Percentiles rank a stretch among this genome's conserved stretches.
phyloP scores from a whole-genome alignment of 2,797 vertebrate genomes.

The Brachyalestes nurse region DNA sequence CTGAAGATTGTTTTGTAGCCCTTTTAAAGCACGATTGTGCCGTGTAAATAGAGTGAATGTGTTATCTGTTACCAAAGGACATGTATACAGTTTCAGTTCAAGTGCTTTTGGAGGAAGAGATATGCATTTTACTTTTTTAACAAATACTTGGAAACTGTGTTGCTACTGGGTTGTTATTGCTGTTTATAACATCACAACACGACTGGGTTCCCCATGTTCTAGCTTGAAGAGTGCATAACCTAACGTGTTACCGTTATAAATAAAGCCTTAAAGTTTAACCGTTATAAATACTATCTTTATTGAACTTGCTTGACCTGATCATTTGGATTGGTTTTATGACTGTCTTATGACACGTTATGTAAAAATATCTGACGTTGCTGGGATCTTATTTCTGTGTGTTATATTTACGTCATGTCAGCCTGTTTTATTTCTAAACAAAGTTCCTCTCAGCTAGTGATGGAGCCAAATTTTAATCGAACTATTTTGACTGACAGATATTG shows the following conservation, averaged over 20 bases:
- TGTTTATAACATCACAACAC: neutral
- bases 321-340: neutral
- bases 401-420: neutral
- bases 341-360: neutral
- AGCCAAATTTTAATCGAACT: neutral
- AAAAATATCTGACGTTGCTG: neutral
- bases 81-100: neutral
- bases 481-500: neutral
- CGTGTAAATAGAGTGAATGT: conserved; percentile 21
- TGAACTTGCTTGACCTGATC: neutral
- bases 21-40: conserved; percentile 24
- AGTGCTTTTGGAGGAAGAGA: conserved; percentile 15
- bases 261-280: neutral
- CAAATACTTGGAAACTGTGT: neutral
- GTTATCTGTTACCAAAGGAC: conserved; percentile 21
- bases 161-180: neutral
- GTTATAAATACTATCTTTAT: neutral
- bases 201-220: conserved; percentile 1
- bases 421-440: neutral
- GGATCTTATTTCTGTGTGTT: neutral
- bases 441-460: neutral
- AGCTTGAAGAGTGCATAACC: neutral
- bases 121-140: neutral
- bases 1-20: conserved; percentile 10
- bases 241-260: neutral